These are phyloP conservation scores for Catamblyrhynchus diadema DNA, from an alignment of 2,797 vertebrate genomes.

Conservation along the genomic window DNA sequence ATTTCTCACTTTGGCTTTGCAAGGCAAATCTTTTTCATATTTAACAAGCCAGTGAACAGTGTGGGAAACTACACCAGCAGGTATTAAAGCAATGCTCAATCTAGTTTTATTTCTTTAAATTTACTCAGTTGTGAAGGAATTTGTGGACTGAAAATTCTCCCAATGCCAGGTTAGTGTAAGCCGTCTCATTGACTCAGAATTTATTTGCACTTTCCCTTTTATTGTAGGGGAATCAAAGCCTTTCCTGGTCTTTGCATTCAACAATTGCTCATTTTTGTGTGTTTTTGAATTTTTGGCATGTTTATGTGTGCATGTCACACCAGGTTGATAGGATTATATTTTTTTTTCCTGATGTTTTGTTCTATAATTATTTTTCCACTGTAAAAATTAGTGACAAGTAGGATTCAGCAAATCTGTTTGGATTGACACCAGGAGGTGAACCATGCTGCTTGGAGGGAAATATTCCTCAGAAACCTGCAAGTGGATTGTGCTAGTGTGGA, in stretches of 20 bases:
- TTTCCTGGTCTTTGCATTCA: neutral
- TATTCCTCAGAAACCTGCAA: neutral
- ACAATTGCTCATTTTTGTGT: neutral
- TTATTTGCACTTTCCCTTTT: slow-evolving; percentile 59
- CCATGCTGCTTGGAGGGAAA: neutral
- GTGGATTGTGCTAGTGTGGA: neutral
- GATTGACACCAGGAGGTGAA: slow-evolving; percentile 1
- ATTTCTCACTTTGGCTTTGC: slow-evolving; percentile 36
- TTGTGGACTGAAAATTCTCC: slow-evolving; percentile 74
- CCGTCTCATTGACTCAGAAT: slow-evolving; percentile 69
- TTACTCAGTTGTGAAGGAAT: slow-evolving; percentile 77
- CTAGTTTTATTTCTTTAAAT: slow-evolving; percentile 79
- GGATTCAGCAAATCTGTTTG: slow-evolving; percentile 26
- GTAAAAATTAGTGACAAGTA: slow-evolving; percentile 1
- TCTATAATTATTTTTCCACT: slow-evolving; percentile 35
- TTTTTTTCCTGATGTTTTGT: neutral
- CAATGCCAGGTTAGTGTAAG: slow-evolving; percentile 71
- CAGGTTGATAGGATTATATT: neutral
- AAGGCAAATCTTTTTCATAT: slow-evolving; percentile 75
- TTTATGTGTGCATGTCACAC: neutral
- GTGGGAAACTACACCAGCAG: slow-evolving; percentile 71
- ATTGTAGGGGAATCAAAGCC: neutral
- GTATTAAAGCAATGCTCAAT: slow-evolving; percentile 78
- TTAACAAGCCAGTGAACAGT: slow-evolving; percentile 78
- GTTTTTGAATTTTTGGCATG: neutral